phyloP scores from a whole-genome alignment of 37 sponge, comb jelly and placozoan genomes.

The Crambe crambe region DNA sequence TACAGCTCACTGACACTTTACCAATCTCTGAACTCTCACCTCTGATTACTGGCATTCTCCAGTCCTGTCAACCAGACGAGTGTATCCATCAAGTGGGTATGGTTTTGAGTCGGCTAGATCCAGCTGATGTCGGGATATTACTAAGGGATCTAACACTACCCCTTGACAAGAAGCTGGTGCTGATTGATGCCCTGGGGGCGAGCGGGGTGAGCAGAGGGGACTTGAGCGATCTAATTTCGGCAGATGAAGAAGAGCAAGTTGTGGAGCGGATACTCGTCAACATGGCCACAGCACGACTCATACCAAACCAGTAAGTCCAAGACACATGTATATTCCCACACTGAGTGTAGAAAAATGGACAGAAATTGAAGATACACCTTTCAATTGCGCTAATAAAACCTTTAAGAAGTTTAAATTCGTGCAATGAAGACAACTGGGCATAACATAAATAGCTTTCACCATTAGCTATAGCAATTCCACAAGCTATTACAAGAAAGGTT shows the following conservation, averaged over 20 bases:
- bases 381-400: no score
- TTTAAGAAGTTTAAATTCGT: no score
- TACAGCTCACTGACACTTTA: background rate
- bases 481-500: no score
- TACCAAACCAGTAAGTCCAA: background rate
- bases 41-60: background rate
- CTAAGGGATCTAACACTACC: background rate
- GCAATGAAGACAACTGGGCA: no score
- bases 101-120: background rate
- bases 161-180: background rate
- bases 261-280: background rate
- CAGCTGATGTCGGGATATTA: background rate
- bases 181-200: conserved; percentile 19
- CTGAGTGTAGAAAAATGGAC: no score
- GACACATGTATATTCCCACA: no score
- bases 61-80: background rate
- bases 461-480: no score
- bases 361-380: no score
- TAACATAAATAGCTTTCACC: no score
- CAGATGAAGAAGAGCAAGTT: background rate
- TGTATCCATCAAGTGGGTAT: background rate
- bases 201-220: background rate
- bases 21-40: background rate
- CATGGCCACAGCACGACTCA: background rate
- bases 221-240: background rate